These are phyloP conservation scores for Myiozetetes cayanensis DNA, from an alignment of 2,113 vertebrate genomes.

Conservation along the genomic window DNA sequence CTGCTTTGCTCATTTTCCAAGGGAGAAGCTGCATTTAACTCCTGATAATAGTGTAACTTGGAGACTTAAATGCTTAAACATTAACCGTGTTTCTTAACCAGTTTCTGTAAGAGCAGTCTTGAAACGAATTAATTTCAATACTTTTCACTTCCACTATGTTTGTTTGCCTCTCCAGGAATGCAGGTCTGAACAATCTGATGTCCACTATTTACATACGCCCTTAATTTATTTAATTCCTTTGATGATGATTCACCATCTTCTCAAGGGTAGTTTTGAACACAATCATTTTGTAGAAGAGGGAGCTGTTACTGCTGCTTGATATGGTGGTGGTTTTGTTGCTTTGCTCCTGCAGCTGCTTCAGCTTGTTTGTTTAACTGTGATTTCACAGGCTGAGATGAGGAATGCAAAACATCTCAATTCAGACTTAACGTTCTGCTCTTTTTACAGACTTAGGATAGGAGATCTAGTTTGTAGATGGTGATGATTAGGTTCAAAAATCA, in stretches of 20 bases:
- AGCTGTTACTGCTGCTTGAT: background rate
- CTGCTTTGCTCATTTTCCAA: background rate
- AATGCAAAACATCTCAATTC: background rate
- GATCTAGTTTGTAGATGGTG: background rate
- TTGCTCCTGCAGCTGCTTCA: background rate
- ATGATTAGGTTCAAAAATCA: background rate
- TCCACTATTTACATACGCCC: background rate
- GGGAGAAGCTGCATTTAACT: background rate
- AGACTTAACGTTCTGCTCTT: background rate
- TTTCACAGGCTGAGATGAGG: background rate
- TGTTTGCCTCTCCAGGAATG: background rate
- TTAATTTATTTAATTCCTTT: background rate
- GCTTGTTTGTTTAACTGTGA: background rate
- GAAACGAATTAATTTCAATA: background rate
- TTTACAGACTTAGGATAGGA: background rate
- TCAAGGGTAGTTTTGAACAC: background rate
- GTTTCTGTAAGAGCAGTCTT: background rate
- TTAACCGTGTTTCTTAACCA: background rate
- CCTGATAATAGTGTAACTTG: background rate
- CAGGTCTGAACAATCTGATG: background rate
- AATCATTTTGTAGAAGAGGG: background rate
- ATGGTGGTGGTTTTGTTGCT: background rate
- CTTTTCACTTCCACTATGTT: background rate
- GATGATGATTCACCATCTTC: background rate
- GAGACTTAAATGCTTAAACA: background rate